Evolutionary conservation across 2,113 vertebrate species (phyloP).

Genomic region (Calcarius ornatus): DNA sequence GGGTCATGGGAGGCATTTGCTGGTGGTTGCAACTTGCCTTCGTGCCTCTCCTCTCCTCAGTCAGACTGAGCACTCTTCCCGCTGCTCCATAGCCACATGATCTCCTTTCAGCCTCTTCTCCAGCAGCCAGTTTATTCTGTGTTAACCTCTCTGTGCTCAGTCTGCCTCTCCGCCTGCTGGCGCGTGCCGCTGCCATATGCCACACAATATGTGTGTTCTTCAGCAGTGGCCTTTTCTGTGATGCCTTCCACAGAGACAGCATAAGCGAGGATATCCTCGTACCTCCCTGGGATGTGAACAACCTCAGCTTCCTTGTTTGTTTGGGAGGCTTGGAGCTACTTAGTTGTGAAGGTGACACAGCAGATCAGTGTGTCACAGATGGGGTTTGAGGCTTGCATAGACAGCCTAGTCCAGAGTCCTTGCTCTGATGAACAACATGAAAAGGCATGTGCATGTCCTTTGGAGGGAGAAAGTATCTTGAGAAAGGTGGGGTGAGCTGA

Average conservation of each 20-base stretch:
- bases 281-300: neutral
- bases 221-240: neutral
- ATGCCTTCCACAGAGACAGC: neutral
- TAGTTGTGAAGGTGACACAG: neutral
- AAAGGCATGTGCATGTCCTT: fast-evolving
- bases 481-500: neutral
- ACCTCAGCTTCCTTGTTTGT: neutral
- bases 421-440: neutral
- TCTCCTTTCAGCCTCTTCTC: neutral
- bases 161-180: neutral
- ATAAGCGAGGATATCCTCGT: neutral
- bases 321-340: neutral
- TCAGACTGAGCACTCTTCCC: neutral
- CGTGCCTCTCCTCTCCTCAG: neutral
- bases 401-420: neutral
- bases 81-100: neutral
- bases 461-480: neutral
- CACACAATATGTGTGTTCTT: neutral
- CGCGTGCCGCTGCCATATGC: neutral
- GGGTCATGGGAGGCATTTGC: neutral
- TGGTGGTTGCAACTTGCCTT: neutral
- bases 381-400: neutral
- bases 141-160: neutral
- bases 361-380: neutral
- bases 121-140: neutral